Percentiles rank a stretch among this genome's conserved stretches.
These are phyloP conservation scores for Otolemur crassicaudatus DNA, from an alignment of 2,797 vertebrate species.

Conservation along the genomic window DNA sequence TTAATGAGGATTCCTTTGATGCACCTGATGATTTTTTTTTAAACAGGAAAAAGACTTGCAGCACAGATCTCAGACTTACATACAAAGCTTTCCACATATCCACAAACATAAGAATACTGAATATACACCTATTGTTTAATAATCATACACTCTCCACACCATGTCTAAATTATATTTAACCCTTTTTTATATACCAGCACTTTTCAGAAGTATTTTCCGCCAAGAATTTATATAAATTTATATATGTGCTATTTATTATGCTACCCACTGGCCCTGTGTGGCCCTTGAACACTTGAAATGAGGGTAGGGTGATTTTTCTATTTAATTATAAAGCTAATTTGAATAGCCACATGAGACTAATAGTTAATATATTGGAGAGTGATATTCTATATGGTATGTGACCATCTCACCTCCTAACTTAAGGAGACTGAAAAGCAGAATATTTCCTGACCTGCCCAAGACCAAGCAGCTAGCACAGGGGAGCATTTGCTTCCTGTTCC, in stretches of 20 bases:
- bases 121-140: not conserved
- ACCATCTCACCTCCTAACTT: not conserved
- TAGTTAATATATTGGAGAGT: not conserved
- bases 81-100: not conserved
- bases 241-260: not conserved
- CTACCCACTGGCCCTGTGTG: not conserved
- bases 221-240: not conserved
- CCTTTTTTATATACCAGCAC: not conserved
- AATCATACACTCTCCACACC: not conserved
- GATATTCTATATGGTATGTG: not conserved
- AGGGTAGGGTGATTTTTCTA: not conserved
- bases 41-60: not conserved
- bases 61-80: not conserved
- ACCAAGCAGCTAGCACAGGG: rapidly evolving
- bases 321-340: conserved; percentile 25
- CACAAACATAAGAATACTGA: not conserved
- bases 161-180: not conserved
- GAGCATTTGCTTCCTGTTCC: not conserved
- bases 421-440: not conserved
- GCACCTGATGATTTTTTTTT: not conserved
- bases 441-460: not conserved
- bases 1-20: not conserved
- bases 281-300: not conserved
- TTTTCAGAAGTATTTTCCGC: not conserved
- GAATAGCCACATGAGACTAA: not conserved